Evolutionary conservation across 1,140 invertebrate genomes (phyloP).

Genomic region (Nymphalis io): DNA sequence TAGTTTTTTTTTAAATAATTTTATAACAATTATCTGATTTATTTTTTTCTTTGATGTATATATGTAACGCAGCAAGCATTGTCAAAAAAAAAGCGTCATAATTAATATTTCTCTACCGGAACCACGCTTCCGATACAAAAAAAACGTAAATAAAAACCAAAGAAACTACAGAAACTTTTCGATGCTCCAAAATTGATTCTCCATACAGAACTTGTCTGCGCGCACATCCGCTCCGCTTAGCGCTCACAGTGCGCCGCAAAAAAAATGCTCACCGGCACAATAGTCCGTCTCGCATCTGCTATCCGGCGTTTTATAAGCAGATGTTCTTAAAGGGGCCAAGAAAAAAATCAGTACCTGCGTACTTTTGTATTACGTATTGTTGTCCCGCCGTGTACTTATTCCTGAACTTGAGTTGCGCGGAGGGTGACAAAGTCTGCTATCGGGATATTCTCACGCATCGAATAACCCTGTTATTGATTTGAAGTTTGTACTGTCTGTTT

Average conservation of each 20-base stretch:
- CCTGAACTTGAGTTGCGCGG: constrained; percentile 48
- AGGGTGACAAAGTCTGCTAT: constrained; percentile 37
- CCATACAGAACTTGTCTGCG: constrained; percentile 48
- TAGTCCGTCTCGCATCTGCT: constrained; percentile 63
- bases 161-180: constrained; percentile 53
- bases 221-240: constrained; percentile 41
- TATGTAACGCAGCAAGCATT: too few species aligned
- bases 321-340: constrained; percentile 54
- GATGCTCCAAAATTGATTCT: constrained; percentile 60
- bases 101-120: constrained; percentile 34
- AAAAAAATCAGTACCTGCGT: constrained; percentile 71
- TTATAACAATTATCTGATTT: too few species aligned
- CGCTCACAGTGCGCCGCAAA: constrained; percentile 46
- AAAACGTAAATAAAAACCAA: constrained; percentile 43
- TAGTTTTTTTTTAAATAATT: too few species aligned
- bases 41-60: too few species aligned
- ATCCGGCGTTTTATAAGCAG: constrained; percentile 63
- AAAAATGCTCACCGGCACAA: constrained; percentile 53
- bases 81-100: constrained; percentile 9
- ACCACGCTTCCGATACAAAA: constrained; percentile 40
- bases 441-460: constrained; percentile 43
- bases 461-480: neutral
- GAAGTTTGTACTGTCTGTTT: constrained; percentile 4
- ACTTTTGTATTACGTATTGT: constrained; percentile 50
- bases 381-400: constrained; percentile 47